Percentiles rank a stretch among this genome's conserved stretches.
Conservation (phyloP, 2,797 vertebrate species). For the Chiroxiphia lanceolata region DNA sequence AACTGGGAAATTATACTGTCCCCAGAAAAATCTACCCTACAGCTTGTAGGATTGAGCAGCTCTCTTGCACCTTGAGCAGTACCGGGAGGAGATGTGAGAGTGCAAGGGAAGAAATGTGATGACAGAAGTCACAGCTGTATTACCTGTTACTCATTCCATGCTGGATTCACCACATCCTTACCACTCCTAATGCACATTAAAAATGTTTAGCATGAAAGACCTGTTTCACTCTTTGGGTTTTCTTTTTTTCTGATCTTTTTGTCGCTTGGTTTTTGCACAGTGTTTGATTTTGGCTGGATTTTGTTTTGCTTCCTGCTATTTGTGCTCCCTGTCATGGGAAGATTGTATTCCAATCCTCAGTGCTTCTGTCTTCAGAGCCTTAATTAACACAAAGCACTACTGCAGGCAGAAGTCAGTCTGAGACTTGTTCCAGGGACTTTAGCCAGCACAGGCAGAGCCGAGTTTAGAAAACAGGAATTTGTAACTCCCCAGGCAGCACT, state of each 20-base stretch:
- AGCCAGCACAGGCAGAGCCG: not conserved
- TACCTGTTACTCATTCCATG: not conserved
- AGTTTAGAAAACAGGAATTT: not conserved
- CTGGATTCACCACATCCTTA: not conserved
- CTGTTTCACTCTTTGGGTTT: not conserved
- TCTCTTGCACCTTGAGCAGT: not conserved
- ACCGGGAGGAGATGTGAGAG: not conserved
- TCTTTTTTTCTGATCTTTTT: not conserved
- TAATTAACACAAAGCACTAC: not conserved
- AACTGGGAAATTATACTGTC: not conserved
- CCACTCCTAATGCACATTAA: not conserved
- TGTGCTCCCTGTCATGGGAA: not conserved
- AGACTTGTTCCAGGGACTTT: not conserved
- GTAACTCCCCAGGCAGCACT: not conserved
- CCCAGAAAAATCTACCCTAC: not conserved
- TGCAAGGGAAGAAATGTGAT: not conserved
- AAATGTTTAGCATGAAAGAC: not conserved
- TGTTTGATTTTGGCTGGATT: not conserved
- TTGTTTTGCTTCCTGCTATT: not conserved
- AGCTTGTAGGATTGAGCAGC: not conserved
- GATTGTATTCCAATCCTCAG: not conserved
- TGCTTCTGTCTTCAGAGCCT: not conserved
- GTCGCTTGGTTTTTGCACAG: fast-evolving
- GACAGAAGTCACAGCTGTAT: not conserved
- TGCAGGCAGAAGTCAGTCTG: not conserved